These are phyloP conservation scores for Sminthurides bifidus DNA, from an alignment of 1,140 invertebrate genomes.

Conservation along the genomic window DNA sequence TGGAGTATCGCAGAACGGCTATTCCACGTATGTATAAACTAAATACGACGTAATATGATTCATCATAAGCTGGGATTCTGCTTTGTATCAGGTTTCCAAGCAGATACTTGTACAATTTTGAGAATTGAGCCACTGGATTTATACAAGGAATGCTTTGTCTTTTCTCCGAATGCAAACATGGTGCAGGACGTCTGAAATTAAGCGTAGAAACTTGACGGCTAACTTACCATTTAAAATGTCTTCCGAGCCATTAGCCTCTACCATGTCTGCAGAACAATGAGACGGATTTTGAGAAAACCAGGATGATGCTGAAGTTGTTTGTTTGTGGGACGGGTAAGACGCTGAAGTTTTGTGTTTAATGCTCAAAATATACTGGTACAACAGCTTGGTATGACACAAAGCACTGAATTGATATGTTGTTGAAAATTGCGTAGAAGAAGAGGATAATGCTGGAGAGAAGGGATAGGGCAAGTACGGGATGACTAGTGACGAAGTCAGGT, in stretches of 20 bases:
- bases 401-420: not conserved
- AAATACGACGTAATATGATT: not conserved
- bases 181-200: too few species aligned
- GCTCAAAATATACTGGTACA: not conserved
- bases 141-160: not conserved
- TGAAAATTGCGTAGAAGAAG: not conserved
- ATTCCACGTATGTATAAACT: too few species aligned
- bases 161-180: not conserved
- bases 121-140: too few species aligned
- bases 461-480: not conserved
- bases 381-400: not conserved
- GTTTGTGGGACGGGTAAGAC: not conserved
- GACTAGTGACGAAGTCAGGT: too few species aligned
- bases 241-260: not conserved
- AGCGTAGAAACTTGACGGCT: not conserved
- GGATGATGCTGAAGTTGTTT: not conserved
- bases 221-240: slow-evolving; percentile 2
- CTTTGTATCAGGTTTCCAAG: not conserved
- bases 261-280: not conserved
- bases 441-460: not conserved
- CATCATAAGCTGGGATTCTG: not conserved
- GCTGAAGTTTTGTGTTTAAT: not conserved
- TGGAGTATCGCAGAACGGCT: too few species aligned
- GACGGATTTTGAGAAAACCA: not conserved
- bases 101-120: not conserved